Base-by-base conservation (phyloP, 1,140 invertebrate species). In the Venturia canescens region DNA sequence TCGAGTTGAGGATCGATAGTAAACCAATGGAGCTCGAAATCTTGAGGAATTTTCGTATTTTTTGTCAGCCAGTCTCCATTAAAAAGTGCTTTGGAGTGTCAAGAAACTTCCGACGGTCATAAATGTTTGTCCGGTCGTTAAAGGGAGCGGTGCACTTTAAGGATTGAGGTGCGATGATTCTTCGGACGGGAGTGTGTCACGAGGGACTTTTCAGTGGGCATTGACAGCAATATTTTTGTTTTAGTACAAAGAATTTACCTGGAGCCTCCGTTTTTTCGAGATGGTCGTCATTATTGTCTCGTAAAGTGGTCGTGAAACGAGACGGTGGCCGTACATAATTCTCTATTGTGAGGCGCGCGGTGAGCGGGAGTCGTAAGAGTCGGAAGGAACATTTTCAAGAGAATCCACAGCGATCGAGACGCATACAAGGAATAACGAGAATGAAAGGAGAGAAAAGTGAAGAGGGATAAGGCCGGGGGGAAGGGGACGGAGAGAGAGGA, bases 381-480 rank as follows among this genome's bases (percentile, higher is more conserved):
- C 38, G 60, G 38, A 16, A 29, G 26, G 6, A 53, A 9, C 13
- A 66, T 66, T 66, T 66, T 66, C 16, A 0, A 27, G 3, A 44
- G 7, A 34, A 27, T 27, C 16, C 60, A 29, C 23, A 27, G 9
- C 16, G 66, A 38, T 60, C 69, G 67, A 48, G n/a, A n/a, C n/a
- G 60, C 60, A 29, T 23, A 66, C 26, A 29, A 66, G 5, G 13
- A 53, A 75, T 57, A 53, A 29, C 16, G 38, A 53, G 31, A 26
- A 53, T 53, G 21, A 75, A 50, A 75, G 23, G 50, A 53, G 71
- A 75, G 31, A 48, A 72, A 63, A 66, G n/a, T n/a, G n/a, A 67
- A 21, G 9, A 80, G 13, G 57, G 18, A 78, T n/a, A n/a, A n/a
- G n/a, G n/a, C n/a, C n/a, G n/a, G n/a, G n/a, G n/a, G n/a, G n/a